Conservation (phyloP, 2,797 vertebrate species). For the Oophaga sylvatica region DNA sequence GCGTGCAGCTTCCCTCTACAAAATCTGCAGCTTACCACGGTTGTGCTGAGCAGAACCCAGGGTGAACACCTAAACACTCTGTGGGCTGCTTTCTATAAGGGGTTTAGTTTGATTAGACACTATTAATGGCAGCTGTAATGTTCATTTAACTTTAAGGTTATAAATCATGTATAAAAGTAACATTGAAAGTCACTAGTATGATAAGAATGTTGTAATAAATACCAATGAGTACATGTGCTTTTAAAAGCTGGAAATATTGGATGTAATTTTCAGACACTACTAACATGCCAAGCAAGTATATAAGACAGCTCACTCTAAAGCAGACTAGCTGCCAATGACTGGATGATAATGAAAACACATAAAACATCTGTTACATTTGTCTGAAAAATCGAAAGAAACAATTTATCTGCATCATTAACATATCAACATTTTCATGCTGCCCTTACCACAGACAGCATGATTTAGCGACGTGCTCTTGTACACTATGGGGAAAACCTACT, state of each 20-base stretch:
- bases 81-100: too few relatives aligned
- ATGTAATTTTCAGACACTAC: background rate
- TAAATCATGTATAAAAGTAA: background rate
- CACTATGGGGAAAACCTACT: too few relatives aligned
- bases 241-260: constrained; percentile 3
- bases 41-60: too few relatives aligned
- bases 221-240: background rate
- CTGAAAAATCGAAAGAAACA: background rate
- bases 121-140: background rate
- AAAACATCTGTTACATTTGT: background rate
- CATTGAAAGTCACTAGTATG: background rate
- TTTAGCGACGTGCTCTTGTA: too few relatives aligned
- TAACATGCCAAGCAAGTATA: constrained; percentile 4
- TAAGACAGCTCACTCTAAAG: background rate
- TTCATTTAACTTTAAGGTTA: background rate
- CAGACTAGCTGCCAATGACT: background rate
- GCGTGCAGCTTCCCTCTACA: too few relatives aligned
- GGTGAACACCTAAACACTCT: too few relatives aligned
- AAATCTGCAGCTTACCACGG: too few relatives aligned
- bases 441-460: background rate
- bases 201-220: constrained; percentile 16
- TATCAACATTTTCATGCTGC: background rate
- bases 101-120: too few relatives aligned
- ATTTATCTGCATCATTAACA: background rate
- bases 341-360: background rate